A percentile compares a stretch with the other conserved stretches of the same genome.
Evolutionary conservation across 1,140 invertebrate species (phyloP).

Genomic region (Drosophila parabipectinata): DNA sequence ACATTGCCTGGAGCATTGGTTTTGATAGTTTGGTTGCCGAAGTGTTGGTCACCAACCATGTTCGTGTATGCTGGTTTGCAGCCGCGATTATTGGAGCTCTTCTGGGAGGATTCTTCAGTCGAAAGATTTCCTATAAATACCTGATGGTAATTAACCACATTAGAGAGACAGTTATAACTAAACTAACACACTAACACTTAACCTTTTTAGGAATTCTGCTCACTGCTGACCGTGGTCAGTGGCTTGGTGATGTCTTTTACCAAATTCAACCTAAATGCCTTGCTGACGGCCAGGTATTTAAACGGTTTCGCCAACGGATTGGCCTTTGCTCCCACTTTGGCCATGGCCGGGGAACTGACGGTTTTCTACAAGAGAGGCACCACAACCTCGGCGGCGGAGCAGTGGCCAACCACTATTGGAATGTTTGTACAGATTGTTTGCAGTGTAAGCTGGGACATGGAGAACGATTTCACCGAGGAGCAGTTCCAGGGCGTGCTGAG

Average conservation of each 20-base stretch:
- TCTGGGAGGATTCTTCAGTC: slow-evolving; percentile 20
- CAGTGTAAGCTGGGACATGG: slow-evolving; percentile 32
- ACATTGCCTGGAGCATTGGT: slow-evolving; percentile 75
- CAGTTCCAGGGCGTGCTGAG: slow-evolving; percentile 56
- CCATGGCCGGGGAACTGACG: slow-evolving; percentile 52
- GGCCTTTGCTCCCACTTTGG: slow-evolving; percentile 48
- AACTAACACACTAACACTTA: too few species aligned
- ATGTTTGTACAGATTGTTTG: slow-evolving; percentile 67
- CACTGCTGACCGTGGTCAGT: slow-evolving; percentile 45
- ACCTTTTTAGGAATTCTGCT: slow-evolving; percentile 45
- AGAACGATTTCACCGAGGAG: slow-evolving; percentile 39
- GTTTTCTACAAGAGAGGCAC: slow-evolving; percentile 65
- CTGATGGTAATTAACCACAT: too few species aligned
- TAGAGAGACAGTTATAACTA: neutral
- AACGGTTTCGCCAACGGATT: slow-evolving; percentile 69
- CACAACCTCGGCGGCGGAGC: slow-evolving; percentile 44
- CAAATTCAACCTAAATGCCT: slow-evolving; percentile 16
- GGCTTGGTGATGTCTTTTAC: slow-evolving; percentile 37
- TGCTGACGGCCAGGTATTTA: slow-evolving; percentile 54
- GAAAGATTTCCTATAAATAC: slow-evolving; percentile 39
- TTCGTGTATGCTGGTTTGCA: slow-evolving; percentile 61
- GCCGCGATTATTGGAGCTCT: slow-evolving; percentile 55
- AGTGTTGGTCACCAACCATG: slow-evolving; percentile 32
- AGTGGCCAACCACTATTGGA: slow-evolving; percentile 51
- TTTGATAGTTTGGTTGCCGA: slow-evolving; percentile 33